Percentiles rank a stretch among this genome's conserved stretches.
phyloP scores from a whole-genome alignment of 2,113 vertebrate genomes.

The Colius striatus region DNA sequence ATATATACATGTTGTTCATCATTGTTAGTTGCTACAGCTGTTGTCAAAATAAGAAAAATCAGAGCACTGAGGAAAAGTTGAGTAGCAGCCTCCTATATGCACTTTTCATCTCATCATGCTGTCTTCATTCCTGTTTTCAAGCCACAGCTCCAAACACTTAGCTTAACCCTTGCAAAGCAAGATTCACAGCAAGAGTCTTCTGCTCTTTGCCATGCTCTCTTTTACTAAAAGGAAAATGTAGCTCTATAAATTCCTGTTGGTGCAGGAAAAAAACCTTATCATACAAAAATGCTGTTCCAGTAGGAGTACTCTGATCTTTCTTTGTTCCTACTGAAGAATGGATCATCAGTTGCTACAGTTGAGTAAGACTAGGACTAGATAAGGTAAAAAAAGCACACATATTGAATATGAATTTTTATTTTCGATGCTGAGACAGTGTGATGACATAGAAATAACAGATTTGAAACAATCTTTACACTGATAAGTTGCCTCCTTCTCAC shows the following conservation, averaged over 20 bases:
- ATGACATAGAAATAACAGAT: background rate
- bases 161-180: background rate
- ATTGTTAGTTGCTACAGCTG: background rate
- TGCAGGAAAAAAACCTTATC: background rate
- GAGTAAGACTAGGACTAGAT: background rate
- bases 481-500: background rate
- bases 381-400: background rate
- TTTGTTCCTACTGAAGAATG: background rate
- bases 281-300: background rate
- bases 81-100: background rate
- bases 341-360: fast-evolving
- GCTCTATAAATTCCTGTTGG: background rate
- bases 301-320: background rate
- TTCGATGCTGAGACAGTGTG: background rate
- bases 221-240: background rate
- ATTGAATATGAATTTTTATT: background rate
- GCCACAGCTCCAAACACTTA: background rate
- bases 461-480: background rate
- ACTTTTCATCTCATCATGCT: background rate
- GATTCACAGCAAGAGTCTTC: background rate
- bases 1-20: background rate
- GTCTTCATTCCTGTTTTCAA: background rate
- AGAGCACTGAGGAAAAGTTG: background rate
- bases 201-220: background rate
- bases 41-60: background rate